Evolutionary conservation across 2,888 invertebrate genomes (phyloP).

Genomic region (Protula sp.): DNA sequence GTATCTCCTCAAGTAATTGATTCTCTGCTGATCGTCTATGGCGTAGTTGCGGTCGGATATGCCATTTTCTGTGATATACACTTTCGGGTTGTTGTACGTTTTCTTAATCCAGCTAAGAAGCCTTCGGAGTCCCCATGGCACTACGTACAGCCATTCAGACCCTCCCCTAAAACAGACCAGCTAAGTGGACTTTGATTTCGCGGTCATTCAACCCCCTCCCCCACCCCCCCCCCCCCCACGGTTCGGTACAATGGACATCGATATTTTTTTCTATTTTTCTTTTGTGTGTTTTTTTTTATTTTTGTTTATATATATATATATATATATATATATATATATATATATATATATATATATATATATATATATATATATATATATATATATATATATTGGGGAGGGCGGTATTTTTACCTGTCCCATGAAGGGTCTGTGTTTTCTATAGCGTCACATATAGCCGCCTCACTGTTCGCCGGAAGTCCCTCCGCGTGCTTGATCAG

Average conservation of each 20-base stretch:
- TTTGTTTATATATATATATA: too few species aligned
- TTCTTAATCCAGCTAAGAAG: conserved; percentile 20
- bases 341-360: too few species aligned
- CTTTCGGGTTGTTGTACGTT: conserved; percentile 17
- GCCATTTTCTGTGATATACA: conserved; percentile 27
- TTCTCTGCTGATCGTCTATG: conserved; percentile 36
- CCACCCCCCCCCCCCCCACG: too few species aligned
- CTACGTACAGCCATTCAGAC: conserved; percentile 19
- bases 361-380: too few species aligned
- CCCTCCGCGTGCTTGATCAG: conserved; percentile 12
- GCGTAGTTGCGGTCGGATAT: conserved; percentile 37
- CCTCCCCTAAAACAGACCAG: conserved; percentile 11
- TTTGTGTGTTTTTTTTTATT: too few species aligned
- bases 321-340: too few species aligned
- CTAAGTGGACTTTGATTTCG: too few species aligned
- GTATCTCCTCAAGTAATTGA: conserved; percentile 37
- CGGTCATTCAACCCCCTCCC: too few species aligned
- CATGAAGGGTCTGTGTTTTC: conserved; percentile 9
- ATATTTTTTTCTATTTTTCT: too few species aligned
- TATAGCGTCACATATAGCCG: conserved; percentile 7
- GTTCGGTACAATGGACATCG: too few species aligned
- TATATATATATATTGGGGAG: too few species aligned
- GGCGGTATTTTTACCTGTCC: too few species aligned
- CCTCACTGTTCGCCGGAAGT: neutral
- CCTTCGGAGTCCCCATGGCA: conserved; percentile 21